Base-by-base conservation (phyloP, 2,113 vertebrate genomes). In the Caloenas nicobarica region DNA sequence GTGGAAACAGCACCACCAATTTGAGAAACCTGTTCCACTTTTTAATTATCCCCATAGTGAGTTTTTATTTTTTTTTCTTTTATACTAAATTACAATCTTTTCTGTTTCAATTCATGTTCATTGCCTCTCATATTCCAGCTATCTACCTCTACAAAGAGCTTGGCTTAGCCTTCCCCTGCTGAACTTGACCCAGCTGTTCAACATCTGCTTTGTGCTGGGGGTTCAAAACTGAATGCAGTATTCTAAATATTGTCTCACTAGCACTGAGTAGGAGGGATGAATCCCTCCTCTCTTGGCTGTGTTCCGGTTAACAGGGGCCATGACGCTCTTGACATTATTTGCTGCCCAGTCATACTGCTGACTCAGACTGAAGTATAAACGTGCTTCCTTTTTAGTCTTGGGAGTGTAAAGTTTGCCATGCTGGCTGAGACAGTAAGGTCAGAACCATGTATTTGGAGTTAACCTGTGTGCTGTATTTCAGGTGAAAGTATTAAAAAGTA, bases 121-220 rank as follows among this genome's bases (percentile, higher is more conserved):
- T 48, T 48, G 7, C 51, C 8, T 56, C 25, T 77, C 44, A 40
- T 56, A 17, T 56, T 76, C 26, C 31, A 71, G 7, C 44, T 72
- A 17, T 48, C n/a, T 53, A 13, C 10, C 36, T 44, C 51, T 48
- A 26, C 28, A 34, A 60, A 68, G 36, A 51, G 19, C 33, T 82
- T 40, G 18, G 21, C 26, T 48, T 77, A 38, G 28, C 34, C 9
- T 31, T 5, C 11, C 5, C 1, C 4, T 0, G 0, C 34, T 64
- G 51, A 91, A 46, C 23, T 36, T 44, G 19, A 58, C 16, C 46
- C 16, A 61, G 21, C 44, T 78, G 26, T 58, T 61, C 25, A 58
- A n/a, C 5, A 16, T 11, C 24, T 38, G 40, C 36, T 54, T 58
- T 46, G 15, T 66, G 26, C 17, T 7, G 7, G 13, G 22, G 7